Conservation (phyloP, 2,113 vertebrate genomes). For the Notiomystis cincta region DNA sequence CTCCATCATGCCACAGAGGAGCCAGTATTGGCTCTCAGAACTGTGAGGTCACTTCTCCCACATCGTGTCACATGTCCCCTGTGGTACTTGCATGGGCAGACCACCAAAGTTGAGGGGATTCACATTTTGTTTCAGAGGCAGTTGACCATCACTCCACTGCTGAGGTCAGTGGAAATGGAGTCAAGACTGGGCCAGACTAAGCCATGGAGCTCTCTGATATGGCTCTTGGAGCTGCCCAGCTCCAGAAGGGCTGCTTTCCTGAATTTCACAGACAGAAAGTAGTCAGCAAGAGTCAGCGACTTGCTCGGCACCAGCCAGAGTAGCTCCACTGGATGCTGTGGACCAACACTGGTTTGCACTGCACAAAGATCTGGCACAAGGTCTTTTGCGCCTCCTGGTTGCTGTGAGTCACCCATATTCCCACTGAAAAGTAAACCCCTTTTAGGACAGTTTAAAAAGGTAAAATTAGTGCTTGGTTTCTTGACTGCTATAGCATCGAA, state of each 20-base stretch:
- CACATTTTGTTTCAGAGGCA: background rate
- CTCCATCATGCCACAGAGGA: background rate
- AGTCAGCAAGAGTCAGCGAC: background rate
- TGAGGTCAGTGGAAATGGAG: background rate
- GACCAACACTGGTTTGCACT: background rate
- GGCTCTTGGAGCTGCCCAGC: background rate
- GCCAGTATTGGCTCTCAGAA: background rate
- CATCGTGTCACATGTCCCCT: background rate
- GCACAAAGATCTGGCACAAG: rapidly evolving
- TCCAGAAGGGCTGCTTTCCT: background rate
- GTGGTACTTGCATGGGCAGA: background rate
- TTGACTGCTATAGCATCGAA: background rate
- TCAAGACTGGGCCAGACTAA: background rate
- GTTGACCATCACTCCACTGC: background rate
- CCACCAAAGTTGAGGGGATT: background rate
- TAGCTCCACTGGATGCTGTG: background rate
- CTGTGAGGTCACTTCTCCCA: background rate
- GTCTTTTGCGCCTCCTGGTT: background rate
- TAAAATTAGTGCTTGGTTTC: background rate
- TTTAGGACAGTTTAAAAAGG: background rate
- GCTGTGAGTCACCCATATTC: background rate
- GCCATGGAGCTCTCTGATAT: rapidly evolving
- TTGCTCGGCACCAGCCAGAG: rapidly evolving
- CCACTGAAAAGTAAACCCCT: background rate
- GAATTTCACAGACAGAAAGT: background rate